Conservation (phyloP, 2,888 invertebrate species). For the Frankliniella fusca region DNA sequence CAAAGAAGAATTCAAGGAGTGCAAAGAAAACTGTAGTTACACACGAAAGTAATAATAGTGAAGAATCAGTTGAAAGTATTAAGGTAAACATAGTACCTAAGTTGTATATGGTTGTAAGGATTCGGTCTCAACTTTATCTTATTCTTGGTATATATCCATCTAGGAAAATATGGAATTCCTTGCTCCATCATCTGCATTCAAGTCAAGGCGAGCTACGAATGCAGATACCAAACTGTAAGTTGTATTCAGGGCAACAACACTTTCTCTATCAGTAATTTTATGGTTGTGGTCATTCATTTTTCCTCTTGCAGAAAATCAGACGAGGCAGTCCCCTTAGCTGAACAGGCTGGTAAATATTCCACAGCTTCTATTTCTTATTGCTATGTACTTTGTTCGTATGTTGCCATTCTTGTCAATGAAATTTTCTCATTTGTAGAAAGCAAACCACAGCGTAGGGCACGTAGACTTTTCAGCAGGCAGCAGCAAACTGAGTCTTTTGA, state of each 20-base stretch:
- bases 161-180: neutral
- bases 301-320: neutral
- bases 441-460: neutral
- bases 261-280: neutral
- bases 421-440: neutral
- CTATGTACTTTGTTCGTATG: neutral
- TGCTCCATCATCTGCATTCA: neutral
- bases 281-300: neutral
- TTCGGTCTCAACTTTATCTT: neutral
- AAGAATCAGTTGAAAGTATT: neutral
- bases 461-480: neutral
- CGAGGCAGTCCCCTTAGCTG: neutral
- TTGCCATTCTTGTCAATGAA: neutral
- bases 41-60: neutral
- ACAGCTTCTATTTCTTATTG: neutral
- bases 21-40: neutral
- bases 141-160: neutral
- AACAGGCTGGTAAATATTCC: neutral
- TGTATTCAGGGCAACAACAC: neutral
- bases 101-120: neutral
- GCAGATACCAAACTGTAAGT: neutral
- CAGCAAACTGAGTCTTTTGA: neutral
- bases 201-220: neutral
- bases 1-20: neutral
- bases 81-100: neutral